phyloP scores from a whole-genome alignment of 30 jellyfish, hydroid and myxozoan genomes.

The Aurelia coerulea region DNA sequence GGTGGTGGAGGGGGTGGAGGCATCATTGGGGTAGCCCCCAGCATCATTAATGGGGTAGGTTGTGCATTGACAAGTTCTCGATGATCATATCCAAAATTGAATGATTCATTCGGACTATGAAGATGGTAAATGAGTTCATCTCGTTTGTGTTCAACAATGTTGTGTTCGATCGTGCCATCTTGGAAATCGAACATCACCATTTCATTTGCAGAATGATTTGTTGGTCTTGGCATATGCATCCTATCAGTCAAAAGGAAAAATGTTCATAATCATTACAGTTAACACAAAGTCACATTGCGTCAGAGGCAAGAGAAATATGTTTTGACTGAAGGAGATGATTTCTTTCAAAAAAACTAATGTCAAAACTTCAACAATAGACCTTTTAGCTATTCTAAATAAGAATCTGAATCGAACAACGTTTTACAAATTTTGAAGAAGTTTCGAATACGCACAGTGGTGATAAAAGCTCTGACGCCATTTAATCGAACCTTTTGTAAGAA shows the following conservation, averaged over 20 bases:
- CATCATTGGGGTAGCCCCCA: constrained; percentile 28
- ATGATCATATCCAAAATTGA: constrained; percentile 15
- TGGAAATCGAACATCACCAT: constrained; percentile 44
- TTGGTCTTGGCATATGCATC: constrained; percentile 7
- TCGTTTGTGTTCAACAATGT: constrained; percentile 58
- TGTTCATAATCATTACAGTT: background rate
- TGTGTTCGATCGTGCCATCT: constrained; percentile 42
- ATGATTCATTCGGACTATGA: constrained; percentile 69
- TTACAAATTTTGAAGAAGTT: no score
- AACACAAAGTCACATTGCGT: no score
- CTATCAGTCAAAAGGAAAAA: constrained; percentile 1
- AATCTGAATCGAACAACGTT: no score
- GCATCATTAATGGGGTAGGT: constrained; percentile 79
- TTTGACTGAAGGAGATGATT: no score
- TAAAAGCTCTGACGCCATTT: no score
- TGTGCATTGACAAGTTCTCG: constrained; percentile 70
- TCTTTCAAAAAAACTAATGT: no score
- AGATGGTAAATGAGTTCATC: constrained; percentile 64
- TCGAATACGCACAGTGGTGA: no score
- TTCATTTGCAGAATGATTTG: background rate
- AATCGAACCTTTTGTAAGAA: no score
- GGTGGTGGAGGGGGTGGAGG: constrained; percentile 84
- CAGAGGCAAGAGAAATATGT: no score
- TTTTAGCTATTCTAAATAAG: no score
- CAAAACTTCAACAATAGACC: no score